These are phyloP conservation scores for Chorisops tibialis DNA, from an alignment of 2,888 invertebrate genomes.

Conservation along the genomic window DNA sequence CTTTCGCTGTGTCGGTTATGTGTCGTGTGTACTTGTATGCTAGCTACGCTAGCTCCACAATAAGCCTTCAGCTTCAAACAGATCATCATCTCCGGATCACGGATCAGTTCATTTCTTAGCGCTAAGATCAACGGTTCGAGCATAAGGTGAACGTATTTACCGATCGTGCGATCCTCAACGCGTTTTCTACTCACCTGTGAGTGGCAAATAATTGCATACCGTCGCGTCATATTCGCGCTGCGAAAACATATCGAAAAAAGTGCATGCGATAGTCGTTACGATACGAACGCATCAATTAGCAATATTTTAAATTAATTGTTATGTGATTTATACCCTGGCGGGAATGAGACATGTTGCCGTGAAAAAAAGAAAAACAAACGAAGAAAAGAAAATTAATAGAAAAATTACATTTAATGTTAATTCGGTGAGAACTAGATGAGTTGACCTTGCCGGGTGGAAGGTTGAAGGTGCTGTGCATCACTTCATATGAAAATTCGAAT, in stretches of 20 bases:
- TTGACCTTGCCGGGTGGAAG: slow-evolving; percentile 17
- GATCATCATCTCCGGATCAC: not conserved
- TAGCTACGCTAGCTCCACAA: not conserved
- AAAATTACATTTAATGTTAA: slow-evolving; percentile 22
- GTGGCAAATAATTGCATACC: too few species aligned
- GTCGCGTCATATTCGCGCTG: too few species aligned
- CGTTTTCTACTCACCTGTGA: too few species aligned
- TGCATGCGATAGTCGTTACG: too few species aligned
- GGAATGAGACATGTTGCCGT: slow-evolving; percentile 17
- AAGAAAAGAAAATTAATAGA: not conserved
- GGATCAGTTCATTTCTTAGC: slow-evolving; percentile 17
- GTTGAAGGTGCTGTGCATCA: slow-evolving; percentile 18
- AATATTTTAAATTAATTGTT: too few species aligned
- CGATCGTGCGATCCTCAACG: slow-evolving; percentile 11
- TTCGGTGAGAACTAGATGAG: slow-evolving; percentile 14
- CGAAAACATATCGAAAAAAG: too few species aligned
- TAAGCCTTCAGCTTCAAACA: slow-evolving; percentile 3
- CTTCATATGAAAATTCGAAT: slow-evolving; percentile 7
- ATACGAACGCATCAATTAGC: too few species aligned
- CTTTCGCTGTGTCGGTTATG: too few species aligned
- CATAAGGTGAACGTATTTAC: slow-evolving; percentile 7
- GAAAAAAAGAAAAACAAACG: slow-evolving; percentile 15
- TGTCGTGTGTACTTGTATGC: too few species aligned
- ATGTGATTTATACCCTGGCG: too few species aligned
- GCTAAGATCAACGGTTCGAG: slow-evolving; percentile 16